These are phyloP conservation scores for Etheostoma spectabile DNA, from an alignment of 2,113 vertebrate species.

Conservation along the genomic window DNA sequence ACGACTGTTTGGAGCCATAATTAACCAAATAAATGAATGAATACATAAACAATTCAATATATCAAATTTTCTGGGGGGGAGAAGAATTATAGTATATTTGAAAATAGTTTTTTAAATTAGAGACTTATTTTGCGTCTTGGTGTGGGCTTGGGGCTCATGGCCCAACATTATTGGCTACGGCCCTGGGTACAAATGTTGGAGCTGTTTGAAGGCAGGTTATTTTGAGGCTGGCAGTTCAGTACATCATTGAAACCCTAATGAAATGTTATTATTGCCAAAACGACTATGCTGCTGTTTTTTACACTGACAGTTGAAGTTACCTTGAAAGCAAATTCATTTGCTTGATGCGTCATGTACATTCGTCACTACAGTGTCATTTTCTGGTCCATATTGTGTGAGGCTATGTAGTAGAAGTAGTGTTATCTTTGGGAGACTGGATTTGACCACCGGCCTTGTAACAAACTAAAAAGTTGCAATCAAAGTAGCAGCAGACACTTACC, in stretches of 20 bases:
- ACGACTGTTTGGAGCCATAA: neutral
- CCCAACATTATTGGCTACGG: neutral
- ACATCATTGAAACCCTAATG: neutral
- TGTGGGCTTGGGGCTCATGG: neutral
- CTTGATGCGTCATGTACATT: neutral
- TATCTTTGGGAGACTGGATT: constrained; percentile 27
- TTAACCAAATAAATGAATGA: neutral
- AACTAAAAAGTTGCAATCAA: neutral
- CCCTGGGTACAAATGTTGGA: neutral
- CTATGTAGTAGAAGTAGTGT: neutral
- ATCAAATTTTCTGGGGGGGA: neutral
- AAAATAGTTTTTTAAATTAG: neutral
- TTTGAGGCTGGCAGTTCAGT: neutral
- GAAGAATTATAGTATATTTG: neutral
- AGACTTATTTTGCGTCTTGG: neutral
- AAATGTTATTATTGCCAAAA: neutral
- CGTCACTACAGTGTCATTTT: constrained; percentile 9
- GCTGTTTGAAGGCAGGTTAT: neutral
- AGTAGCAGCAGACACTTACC: neutral
- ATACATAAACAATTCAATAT: neutral
- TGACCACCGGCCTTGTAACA: neutral
- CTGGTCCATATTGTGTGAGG: constrained; percentile 22
- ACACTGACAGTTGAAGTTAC: neutral
- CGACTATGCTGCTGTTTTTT: neutral
- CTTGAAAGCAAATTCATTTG: constrained; percentile 11